Percentiles rank a stretch among this genome's conserved stretches.
Evolutionary conservation across 2,113 vertebrate genomes (phyloP).

Genomic region (Hypocryptadius cinnamomeus): DNA sequence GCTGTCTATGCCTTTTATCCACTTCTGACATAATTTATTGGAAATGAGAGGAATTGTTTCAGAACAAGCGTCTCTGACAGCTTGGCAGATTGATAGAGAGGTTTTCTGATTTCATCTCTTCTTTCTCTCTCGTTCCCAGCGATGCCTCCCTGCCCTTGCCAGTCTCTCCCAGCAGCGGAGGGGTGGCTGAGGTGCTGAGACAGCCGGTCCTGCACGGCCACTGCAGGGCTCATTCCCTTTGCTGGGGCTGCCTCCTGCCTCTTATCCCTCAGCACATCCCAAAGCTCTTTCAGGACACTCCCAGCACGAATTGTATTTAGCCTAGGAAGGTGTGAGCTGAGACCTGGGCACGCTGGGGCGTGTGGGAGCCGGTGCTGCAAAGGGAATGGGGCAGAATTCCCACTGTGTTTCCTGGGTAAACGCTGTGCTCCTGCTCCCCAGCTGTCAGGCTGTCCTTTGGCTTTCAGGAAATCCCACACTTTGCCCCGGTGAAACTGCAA

Average conservation of each 20-base stretch:
- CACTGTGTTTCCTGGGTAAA: rapidly evolving
- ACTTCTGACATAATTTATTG: constrained; percentile 11
- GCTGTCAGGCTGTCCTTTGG: rapidly evolving
- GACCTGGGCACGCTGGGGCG: background rate
- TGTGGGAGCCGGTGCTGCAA: background rate
- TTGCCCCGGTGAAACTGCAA: background rate
- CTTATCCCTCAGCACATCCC: background rate
- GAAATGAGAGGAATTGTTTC: constrained; percentile 44
- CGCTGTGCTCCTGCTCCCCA: background rate
- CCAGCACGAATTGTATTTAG: rapidly evolving
- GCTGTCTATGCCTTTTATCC: constrained; percentile 26
- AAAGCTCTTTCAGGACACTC: rapidly evolving
- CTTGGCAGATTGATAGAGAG: constrained; percentile 59
- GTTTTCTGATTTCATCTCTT: constrained; percentile 22
- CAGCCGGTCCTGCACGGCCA: background rate
- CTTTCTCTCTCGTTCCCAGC: background rate
- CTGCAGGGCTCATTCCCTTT: background rate
- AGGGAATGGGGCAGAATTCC: background rate
- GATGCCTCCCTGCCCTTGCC: background rate
- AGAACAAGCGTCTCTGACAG: constrained; percentile 37
- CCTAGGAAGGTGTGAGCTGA: background rate
- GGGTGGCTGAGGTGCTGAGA: background rate
- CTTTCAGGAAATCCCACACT: background rate
- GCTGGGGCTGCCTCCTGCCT: background rate
- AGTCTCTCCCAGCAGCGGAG: background rate